Conservation (phyloP, 2,888 invertebrate species). For the Lamellibrachia columna region DNA sequence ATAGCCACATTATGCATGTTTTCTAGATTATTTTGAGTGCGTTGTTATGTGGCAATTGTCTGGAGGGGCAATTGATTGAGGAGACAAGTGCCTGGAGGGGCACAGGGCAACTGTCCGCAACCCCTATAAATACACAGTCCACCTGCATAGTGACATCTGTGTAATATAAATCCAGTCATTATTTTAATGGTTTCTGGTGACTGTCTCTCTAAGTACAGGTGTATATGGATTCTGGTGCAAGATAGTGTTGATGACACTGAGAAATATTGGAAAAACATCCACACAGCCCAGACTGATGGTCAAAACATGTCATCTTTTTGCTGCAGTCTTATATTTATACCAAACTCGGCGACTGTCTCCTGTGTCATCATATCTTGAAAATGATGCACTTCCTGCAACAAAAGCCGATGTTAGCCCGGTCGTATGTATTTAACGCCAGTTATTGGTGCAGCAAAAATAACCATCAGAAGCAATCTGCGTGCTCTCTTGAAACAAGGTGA, state of each 20-base stretch:
- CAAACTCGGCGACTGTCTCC: background rate
- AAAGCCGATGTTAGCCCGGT: background rate
- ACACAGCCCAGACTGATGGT: background rate
- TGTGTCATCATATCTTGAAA: background rate
- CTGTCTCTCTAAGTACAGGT: too few species aligned
- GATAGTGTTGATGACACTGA: background rate
- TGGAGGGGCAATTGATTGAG: too few species aligned
- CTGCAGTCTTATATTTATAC: background rate
- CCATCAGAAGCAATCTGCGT: background rate
- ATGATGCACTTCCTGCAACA: background rate
- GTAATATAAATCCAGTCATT: background rate
- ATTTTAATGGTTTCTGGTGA: background rate
- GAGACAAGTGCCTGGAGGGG: background rate
- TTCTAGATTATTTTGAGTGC: too few species aligned
- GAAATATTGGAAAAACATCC: background rate
- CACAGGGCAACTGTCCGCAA: too few species aligned
- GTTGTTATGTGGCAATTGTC: too few species aligned
- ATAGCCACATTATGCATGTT: too few species aligned
- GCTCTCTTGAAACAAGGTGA: background rate
- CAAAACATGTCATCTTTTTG: background rate
- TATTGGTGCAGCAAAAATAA: background rate
- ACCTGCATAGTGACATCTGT: background rate
- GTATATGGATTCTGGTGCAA: background rate
- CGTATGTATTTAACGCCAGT: background rate
- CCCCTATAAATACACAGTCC: background rate